These are phyloP conservation scores for Pelodytes ibericus DNA, from an alignment of 2,797 vertebrate species.

Conservation along the genomic window DNA sequence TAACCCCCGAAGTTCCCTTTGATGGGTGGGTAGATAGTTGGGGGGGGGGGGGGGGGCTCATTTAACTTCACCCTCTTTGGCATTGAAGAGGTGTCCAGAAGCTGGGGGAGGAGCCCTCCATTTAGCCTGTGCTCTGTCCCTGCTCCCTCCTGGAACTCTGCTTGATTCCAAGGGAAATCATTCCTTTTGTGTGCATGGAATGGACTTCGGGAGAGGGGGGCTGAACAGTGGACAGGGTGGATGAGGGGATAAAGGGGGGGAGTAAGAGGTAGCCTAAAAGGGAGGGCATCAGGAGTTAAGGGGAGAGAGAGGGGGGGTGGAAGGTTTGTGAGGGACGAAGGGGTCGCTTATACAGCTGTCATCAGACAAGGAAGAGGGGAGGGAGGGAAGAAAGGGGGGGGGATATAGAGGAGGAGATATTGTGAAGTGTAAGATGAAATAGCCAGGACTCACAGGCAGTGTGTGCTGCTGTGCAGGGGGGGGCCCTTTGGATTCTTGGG, in stretches of 20 bases:
- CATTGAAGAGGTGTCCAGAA: conserved; percentile 66
- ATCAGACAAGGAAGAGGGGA: conserved; percentile 58
- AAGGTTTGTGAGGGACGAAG: conserved; percentile 65
- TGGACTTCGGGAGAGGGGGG: conserved; percentile 60
- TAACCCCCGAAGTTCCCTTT: conserved; percentile 23
- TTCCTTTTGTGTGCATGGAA: conserved; percentile 96
- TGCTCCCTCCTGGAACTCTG: conserved; percentile 64
- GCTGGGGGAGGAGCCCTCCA: conserved; percentile 49
- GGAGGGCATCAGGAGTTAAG: too few species aligned
- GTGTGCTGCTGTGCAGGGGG: conserved; percentile 25
- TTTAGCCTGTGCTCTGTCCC: conserved; percentile 56
- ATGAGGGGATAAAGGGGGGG: conserved; percentile 70
- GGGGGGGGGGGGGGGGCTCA: conserved; percentile 12
- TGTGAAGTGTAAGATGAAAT: conserved; percentile 53
- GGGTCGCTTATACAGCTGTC: conserved; percentile 66
- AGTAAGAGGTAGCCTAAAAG: conserved; percentile 54
- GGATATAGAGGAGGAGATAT: conserved; percentile 59
- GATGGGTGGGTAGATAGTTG: not conserved
- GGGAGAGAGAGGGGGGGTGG: conserved; percentile 65
- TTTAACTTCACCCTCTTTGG: conserved; percentile 63
- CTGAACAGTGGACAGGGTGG: conserved; percentile 65
- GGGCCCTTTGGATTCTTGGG: conserved; percentile 37
- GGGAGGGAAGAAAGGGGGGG: conserved; percentile 53
- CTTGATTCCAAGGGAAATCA: conserved; percentile 89
- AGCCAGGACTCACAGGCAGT: conserved; percentile 44